Evolutionary conservation across 2,888 invertebrate species (phyloP), one percentile per base, ranked within the genome.

Genomic region (Apotomis turbidana): DNA sequence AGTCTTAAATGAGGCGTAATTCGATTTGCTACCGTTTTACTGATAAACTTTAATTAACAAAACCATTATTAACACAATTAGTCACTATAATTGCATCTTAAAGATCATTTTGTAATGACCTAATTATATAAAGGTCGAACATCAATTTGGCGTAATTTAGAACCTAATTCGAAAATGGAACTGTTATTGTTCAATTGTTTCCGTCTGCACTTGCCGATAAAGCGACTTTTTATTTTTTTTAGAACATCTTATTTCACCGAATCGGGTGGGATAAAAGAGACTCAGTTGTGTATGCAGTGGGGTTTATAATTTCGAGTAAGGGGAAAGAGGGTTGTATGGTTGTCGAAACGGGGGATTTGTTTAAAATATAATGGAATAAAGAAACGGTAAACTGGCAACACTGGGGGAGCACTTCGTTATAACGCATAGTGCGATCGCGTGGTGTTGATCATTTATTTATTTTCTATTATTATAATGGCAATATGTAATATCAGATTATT

Each of bases 291-390:
- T 9, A 41, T 44, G 46, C 0, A 5, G 5, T 9, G 44, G 6
- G 41, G 66, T 36, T 66, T 41, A 57, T n/a, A 66, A n/a, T 66
- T 57, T n/a, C 8, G 44, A n/a, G n/a, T 27, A 27, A 4, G 5
- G 27, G 12, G n/a, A 57, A 27, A 46, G 55, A 55, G 27, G 36
- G 46, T 44, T 66, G 46, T 66, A 46, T 57, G 44, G 36, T 66
- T 59, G 46, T 67, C 38, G 49, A 51, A 51, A 13, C 67, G 46
- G 15, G 8, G 38, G 67, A 91, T 91, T 90, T 90, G 86, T 90
- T 91, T 91, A 90, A 89, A 90, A 86, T 87, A 91, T 92, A 92
- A 93, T 93, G 91, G 91, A 90, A 93, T 92, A 91, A 93, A 92
- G 92, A 91, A 92, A 91, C 91, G 90, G 91, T 91, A 89, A 89